Evolutionary conservation across 2,888 invertebrate species (phyloP).

Genomic region (Parelbella ahira): DNA sequence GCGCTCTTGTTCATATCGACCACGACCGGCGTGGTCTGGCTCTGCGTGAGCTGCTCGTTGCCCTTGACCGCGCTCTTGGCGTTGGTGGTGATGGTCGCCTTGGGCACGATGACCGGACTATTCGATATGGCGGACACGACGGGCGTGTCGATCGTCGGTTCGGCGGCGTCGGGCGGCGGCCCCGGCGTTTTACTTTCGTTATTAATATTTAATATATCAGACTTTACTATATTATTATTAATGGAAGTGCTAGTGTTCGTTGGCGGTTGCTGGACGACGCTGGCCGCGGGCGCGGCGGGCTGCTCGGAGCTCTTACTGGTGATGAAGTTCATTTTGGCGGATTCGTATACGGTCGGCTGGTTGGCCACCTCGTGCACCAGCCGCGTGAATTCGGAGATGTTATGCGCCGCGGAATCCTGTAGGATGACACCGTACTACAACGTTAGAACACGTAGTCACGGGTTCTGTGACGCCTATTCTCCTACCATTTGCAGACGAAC

Average conservation of each 20-base stretch:
- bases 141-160: constrained; percentile 74
- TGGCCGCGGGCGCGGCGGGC: constrained; percentile 42
- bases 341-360: constrained; percentile 53
- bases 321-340: constrained; percentile 50
- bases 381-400: constrained; percentile 72
- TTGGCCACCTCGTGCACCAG: constrained; percentile 67
- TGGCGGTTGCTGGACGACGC: constrained; percentile 57
- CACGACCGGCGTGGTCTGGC: constrained; percentile 36
- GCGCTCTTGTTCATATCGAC: constrained; percentile 62
- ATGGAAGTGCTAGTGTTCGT: constrained; percentile 62
- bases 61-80: constrained; percentile 62
- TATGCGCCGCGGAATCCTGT: too few relatives aligned
- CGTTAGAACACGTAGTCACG: too few relatives aligned
- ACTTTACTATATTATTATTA: constrained; percentile 71
- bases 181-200: constrained; percentile 66
- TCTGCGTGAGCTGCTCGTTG: constrained; percentile 54
- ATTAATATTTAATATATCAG: constrained; percentile 61
- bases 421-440: too few relatives aligned
- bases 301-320: constrained; percentile 51
- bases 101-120: constrained; percentile 83
- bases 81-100: constrained; percentile 60
- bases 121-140: constrained; percentile 86
- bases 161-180: constrained; percentile 48
- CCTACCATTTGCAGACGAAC: too few relatives aligned
- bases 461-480: too few relatives aligned